Base-by-base conservation (phyloP, 2,888 invertebrate species). In the Leptinotarsa rubiginosa region DNA sequence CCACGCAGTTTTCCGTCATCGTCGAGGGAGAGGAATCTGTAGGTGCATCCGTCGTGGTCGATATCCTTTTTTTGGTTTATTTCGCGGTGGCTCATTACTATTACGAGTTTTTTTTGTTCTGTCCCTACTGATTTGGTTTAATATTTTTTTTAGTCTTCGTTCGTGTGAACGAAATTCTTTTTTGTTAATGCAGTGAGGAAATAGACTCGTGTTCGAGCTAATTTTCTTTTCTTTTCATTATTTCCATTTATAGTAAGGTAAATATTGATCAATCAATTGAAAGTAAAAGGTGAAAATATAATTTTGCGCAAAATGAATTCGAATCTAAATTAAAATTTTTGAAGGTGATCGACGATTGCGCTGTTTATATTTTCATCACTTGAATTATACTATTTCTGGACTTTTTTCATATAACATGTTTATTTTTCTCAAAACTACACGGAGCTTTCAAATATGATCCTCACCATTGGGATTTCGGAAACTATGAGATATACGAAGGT, bases 11-110 rank as follows among this genome's bases (percentile, higher is more conserved):
- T 76, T 82, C 85, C 5, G 83, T 85, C 50, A 87, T 87, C 65
- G 79, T 81, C 4, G 86, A 87, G 82, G 83, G 82, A 47, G 85
- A 86, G 77, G 86, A 86, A 78, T 77, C 80, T 77, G 85, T 72
- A 70, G 31, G 75, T 68, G 68, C 22, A 20, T 7, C 22, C 25
- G 31, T 31, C 18, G n/a, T 41, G 5, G 16, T 25, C 16, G 16
- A 41, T 62, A 31, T 62, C 25, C 7, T 62, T 62, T 62, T 62
- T 62, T 18, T 62, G 25, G 25, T 62, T 25, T 41, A n/a, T 5
- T 41, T 62, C 31, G 25, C 18, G 59, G 25, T 22, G 16, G 59
- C 50, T 22, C 47, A 31, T 54, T 59, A 31, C 12, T 56, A 74
- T 52, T 64, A 52, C 25, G 16, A 66, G 65, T 62, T 76, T 72